Evolutionary conservation across 2,797 vertebrate species (phyloP).

Genomic region (Mus caroli): DNA sequence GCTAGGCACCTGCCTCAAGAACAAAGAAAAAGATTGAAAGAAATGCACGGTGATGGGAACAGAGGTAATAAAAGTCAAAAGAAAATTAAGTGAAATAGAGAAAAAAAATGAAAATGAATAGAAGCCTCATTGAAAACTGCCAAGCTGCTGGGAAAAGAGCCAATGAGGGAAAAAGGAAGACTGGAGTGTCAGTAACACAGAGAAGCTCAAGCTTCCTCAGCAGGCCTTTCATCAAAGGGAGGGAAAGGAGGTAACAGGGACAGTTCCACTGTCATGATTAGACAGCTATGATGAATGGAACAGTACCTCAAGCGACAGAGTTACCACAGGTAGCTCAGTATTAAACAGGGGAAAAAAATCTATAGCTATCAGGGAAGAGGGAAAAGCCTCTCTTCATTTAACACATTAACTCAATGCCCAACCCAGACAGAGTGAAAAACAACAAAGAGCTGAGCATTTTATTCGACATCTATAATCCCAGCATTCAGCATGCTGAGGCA

Average conservation of each 20-base stretch:
- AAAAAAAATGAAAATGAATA: not conserved
- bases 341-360: not conserved
- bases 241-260: fast-evolving
- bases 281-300: not conserved
- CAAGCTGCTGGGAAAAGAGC: not conserved
- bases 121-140: not conserved
- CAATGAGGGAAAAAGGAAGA: not conserved
- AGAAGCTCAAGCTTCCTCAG: no score
- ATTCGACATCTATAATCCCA: not conserved
- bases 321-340: not conserved
- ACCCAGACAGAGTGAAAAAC: not conserved
- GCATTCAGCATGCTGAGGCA: not conserved
- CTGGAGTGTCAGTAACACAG: no score
- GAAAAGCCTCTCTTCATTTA: not conserved
- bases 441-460: not conserved
- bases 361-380: not conserved
- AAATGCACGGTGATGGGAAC: not conserved
- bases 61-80: not conserved
- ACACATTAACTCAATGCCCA: not conserved
- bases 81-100: not conserved
- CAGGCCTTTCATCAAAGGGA: not conserved
- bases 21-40: not conserved
- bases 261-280: not conserved
- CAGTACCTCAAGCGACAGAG: not conserved
- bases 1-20: not conserved